phyloP scores from a whole-genome alignment of 2,113 vertebrate species.

The Hirundichthys speculiger region DNA sequence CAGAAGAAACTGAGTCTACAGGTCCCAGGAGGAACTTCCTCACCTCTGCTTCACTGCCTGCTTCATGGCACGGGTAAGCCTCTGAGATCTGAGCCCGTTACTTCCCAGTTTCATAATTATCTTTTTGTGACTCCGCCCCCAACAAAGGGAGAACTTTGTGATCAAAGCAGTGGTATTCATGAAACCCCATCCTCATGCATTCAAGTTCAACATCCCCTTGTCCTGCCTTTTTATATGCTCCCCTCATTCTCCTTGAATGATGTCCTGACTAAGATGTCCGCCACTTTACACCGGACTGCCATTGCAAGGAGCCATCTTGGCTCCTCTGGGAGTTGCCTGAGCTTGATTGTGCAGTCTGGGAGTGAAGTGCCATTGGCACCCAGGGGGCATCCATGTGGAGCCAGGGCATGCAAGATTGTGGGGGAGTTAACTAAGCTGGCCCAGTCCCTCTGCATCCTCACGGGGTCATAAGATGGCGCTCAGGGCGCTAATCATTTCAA shows the following conservation, averaged over 20 bases:
- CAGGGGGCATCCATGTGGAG: slow-evolving; percentile 62
- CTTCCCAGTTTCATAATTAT: slow-evolving; percentile 34
- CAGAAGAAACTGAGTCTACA: slow-evolving; percentile 75
- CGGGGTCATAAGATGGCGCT: slow-evolving; percentile 75
- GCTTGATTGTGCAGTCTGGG: slow-evolving; percentile 78
- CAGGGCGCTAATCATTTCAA: slow-evolving; percentile 82
- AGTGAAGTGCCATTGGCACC: slow-evolving; percentile 70
- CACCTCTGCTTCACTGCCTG: slow-evolving; percentile 61
- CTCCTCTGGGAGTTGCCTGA: slow-evolving; percentile 67
- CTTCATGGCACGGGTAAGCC: slow-evolving; percentile 39
- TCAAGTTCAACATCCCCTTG: slow-evolving; percentile 51
- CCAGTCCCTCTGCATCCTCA: slow-evolving; percentile 71
- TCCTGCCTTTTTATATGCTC: slow-evolving; percentile 49
- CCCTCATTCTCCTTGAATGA: slow-evolving; percentile 63
- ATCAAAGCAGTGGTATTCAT: slow-evolving; percentile 63
- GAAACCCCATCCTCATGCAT: slow-evolving; percentile 47
- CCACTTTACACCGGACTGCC: slow-evolving; percentile 75
- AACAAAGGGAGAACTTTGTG: slow-evolving; percentile 47
- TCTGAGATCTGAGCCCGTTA: slow-evolving; percentile 54
- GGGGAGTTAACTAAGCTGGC: slow-evolving; percentile 75
- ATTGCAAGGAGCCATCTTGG: slow-evolving; percentile 72
- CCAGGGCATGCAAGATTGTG: slow-evolving; percentile 56
- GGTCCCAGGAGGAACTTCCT: slow-evolving; percentile 72
- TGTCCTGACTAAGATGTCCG: slow-evolving; percentile 72
- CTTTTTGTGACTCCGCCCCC: slow-evolving; percentile 34